Evolutionary conservation across 1,140 invertebrate genomes (phyloP), one percentile per base, ranked within the genome.

Genomic region (Drepana arcuata): DNA sequence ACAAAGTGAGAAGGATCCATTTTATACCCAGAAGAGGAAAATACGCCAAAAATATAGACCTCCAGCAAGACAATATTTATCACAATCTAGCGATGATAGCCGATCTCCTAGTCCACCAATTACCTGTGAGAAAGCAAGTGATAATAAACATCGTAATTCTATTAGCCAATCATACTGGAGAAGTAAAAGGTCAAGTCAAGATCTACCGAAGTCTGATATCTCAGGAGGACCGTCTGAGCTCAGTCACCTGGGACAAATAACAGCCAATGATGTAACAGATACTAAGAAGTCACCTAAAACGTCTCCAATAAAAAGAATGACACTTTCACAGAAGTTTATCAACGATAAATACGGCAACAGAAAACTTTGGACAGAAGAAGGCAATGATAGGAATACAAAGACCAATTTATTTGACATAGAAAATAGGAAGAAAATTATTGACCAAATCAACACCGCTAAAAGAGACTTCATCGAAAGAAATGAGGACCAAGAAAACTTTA

Each of bases 1-100:
- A 43, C 90, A 92, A 74, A 92, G 90, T 50, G 91, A 92, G 62
- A 91, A 91, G 60, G 90, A 92, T 75, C 89, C 89, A 11, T 86
- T 90, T 62, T 91, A 92, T 63, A 85, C 86, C 26, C 88, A 88
- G 70, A 86, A 89, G 48, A 55, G 90, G 49, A 88, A 89, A 74
- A 58, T 89, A 33, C 75, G 88, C 21, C 84, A 87, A 56, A 85
- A 87, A 60, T 72, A 79, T 36, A 70, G 85, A 34, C 48, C 66
- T 16, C 78, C 83, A 59, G 60, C 71, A n/a, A 77, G 83, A 48
- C 78, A 83, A 27, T 85, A 85, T 54, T 56, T 81, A 24, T 82
- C 81, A 11, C 85, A 87, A 36, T 88, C 86, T 2, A 87, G 87
- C 52, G 87, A 87, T 29, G 86, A 88, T 28, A 87, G 86, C 48